Conservation (phyloP, 1,140 invertebrate genomes). For the Lordiphosa clarofinis region DNA sequence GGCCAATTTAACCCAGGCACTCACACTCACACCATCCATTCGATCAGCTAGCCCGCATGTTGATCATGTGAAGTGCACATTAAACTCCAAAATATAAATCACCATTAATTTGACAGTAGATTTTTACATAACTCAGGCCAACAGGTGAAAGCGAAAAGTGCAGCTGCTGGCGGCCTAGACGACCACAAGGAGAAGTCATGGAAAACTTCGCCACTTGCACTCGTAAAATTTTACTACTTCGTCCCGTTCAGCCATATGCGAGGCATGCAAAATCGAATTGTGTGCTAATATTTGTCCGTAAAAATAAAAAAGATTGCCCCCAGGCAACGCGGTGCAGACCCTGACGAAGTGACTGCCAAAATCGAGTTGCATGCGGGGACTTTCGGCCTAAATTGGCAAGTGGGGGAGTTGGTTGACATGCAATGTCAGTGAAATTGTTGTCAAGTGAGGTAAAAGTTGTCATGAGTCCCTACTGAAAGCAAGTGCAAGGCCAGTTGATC, state of each 20-base stretch:
- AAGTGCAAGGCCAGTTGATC: constrained; percentile 1
- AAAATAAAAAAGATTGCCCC: constrained; percentile 33
- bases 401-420: constrained; percentile 47
- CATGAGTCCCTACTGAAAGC: not conserved
- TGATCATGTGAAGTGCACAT: constrained; percentile 34
- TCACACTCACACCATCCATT: constrained; percentile 20
- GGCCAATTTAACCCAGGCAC: constrained; percentile 8
- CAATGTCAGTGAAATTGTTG: constrained; percentile 52
- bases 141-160: constrained; percentile 72
- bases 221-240: constrained; percentile 62
- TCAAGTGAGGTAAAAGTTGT: constrained; percentile 55
- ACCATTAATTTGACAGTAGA: too few species aligned
- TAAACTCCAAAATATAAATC: too few species aligned
- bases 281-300: constrained; percentile 69
- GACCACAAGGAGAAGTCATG: constrained; percentile 32
- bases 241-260: not conserved
- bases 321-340: constrained; percentile 21
- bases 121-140: constrained; percentile 66
- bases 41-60: constrained; percentile 18
- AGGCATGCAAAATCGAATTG: constrained; percentile 72
- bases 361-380: constrained; percentile 18
- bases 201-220: constrained; percentile 67
- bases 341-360: constrained; percentile 51
- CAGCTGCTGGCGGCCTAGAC: constrained; percentile 42
- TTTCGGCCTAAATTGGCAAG: constrained; percentile 46